Base-by-base conservation (phyloP, 2,113 vertebrate genomes). In the Colius striatus region DNA sequence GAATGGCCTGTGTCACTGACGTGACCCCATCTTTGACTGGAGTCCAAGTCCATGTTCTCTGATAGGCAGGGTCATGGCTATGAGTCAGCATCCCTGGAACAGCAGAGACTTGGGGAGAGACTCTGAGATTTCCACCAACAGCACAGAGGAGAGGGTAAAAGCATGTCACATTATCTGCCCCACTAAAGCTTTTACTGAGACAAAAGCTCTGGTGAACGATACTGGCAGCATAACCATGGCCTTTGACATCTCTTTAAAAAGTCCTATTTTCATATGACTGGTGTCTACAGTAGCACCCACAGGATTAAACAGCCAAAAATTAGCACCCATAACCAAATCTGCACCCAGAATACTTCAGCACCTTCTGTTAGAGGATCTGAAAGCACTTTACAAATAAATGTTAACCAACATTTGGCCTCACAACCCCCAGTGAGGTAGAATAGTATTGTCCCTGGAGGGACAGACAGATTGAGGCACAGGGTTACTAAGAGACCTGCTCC, bases 371-470 rank as follows among this genome's bases (percentile, higher is more conserved):
- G 90, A 96, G 89, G 96, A 94, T 84, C 93, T 89, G 87, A 95
- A 97, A 94, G 92, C 86, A 89, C 94, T 93, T 92, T 34, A 84
- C 48, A 68, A 94, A 95, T 18, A 68, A 94, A 95, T 18, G 48
- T 89, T 71, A 76, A 86, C 67, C 70, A 94, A 84, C 77, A 92
- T 68, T 89, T 89, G 88, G 87, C 95, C 94, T 95, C 95, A 96
- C 95, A 97, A 92, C 63, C 96, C 92, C 73, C 95, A 84, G 84
- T 97, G 95, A 97, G 96, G 96, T 97, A 97, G 97, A 97, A 95
- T 38, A 97, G 79, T 78, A 41, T 86, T 89, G 91, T 84, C 97
- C 96, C 90, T 76, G 63, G 18, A 86, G 87, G 93, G 81, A 97
- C 90, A 95, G 95, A 89, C 87, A 77, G 92, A 94, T 79, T 90